Conservation (phyloP, 2,888 invertebrate genomes). For the Drosophila aldrichi region DNA sequence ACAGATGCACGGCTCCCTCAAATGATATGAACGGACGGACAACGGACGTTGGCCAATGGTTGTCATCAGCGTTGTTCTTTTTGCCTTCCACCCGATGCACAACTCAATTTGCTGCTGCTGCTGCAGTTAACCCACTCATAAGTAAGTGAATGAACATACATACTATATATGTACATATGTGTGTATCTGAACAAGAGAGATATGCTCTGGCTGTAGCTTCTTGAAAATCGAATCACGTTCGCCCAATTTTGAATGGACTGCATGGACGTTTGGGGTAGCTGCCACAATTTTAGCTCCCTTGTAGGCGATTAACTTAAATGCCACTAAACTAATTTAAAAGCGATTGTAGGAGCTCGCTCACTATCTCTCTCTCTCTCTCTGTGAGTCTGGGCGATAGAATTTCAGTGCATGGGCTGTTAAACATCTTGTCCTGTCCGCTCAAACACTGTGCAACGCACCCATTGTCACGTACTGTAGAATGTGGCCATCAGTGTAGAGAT, state of each 20-base stretch:
- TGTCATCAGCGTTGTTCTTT: conserved; percentile 39
- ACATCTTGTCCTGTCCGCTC: conserved; percentile 65
- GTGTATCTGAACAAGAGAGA: conserved; percentile 8
- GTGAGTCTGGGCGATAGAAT: conserved; percentile 51
- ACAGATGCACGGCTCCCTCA: conserved; percentile 39
- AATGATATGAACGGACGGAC: conserved; percentile 54
- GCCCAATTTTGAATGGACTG: conserved; percentile 70
- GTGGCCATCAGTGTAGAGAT: conserved; percentile 54
- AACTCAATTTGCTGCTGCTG: conserved; percentile 77
- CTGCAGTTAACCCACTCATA: conserved; percentile 39
- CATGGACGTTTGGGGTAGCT: conserved; percentile 13
- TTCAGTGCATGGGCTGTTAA: conserved; percentile 72
- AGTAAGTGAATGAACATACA: conserved; percentile 21
- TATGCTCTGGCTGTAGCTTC: conserved; percentile 59
- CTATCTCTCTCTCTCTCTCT: conserved; percentile 13
- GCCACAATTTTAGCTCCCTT: conserved; percentile 79
- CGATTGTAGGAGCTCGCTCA: conserved; percentile 78
- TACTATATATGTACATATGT: conserved; percentile 11
- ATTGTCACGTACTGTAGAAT: conserved; percentile 75
- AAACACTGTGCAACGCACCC: conserved; percentile 27
- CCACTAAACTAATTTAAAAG: conserved; percentile 84
- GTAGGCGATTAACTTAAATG: conserved; percentile 82
- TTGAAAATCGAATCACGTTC: conserved; percentile 83
- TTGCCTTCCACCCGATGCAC: conserved; percentile 55
- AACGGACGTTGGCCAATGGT: neutral